Evolutionary conservation across 2,797 vertebrate genomes (phyloP).

Genomic region (Tenualosa ilisha): DNA sequence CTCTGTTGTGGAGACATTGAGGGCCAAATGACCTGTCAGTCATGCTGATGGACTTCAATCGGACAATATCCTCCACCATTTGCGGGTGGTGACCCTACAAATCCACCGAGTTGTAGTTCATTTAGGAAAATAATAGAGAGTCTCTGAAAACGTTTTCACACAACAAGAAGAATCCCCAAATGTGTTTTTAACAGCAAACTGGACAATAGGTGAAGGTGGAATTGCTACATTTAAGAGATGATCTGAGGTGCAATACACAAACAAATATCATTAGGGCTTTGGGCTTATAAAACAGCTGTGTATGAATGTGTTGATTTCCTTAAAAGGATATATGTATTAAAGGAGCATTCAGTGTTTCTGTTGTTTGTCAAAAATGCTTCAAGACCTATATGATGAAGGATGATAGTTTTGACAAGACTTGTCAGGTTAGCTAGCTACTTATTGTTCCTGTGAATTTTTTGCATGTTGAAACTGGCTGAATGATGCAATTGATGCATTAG

Average conservation of each 20-base stretch:
- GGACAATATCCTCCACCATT: not conserved
- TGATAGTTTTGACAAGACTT: not conserved
- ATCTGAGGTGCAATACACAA: conserved; percentile 9
- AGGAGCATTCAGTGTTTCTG: not conserved
- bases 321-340: not conserved
- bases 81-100: not conserved
- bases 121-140: not conserved
- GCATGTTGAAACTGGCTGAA: not conserved
- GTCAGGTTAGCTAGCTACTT: too few relatives aligned
- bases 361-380: not conserved
- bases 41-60: not conserved
- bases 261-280: not conserved
- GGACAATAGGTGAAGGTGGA: not conserved
- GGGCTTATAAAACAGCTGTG: conserved; percentile 5
- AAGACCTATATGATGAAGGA: not conserved
- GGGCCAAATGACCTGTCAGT: not conserved
- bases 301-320: conserved; percentile 4
- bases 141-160: not conserved
- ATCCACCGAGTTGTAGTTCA: not conserved
- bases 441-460: conserved; percentile 12
- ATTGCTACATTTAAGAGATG: not conserved
- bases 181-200: not conserved
- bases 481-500: not conserved
- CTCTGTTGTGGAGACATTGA: not conserved
- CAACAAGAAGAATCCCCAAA: not conserved